A percentile compares a stretch with the other conserved stretches of the same genome.
These are phyloP conservation scores for Amblyteles armatorius DNA, from an alignment of 2,888 invertebrate species.

Conservation along the genomic window DNA sequence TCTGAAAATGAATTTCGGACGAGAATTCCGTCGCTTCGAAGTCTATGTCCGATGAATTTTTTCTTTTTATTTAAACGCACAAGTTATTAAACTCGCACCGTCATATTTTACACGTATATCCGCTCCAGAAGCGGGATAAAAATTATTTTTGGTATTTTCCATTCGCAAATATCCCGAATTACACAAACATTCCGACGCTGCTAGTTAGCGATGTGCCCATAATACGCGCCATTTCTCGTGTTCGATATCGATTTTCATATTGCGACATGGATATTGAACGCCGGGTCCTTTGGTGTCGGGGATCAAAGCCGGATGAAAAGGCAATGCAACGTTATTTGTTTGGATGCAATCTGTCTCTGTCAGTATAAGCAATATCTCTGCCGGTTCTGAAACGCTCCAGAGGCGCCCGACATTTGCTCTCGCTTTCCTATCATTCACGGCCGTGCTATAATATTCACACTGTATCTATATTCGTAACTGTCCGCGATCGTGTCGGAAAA, in stretches of 20 bases:
- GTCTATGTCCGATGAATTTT: neutral
- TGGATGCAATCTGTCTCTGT: constrained; percentile 76
- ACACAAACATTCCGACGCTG: neutral
- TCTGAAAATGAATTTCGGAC: neutral
- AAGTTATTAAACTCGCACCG: neutral
- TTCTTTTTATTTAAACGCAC: neutral
- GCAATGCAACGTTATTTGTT: constrained; percentile 74
- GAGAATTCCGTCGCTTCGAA: neutral
- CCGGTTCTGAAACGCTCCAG: neutral
- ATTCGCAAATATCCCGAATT: neutral
- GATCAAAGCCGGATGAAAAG: constrained; percentile 32
- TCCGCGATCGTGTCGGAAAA: neutral
- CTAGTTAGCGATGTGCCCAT: neutral
- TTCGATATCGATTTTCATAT: constrained; percentile 9
- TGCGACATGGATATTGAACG: constrained; percentile 10
- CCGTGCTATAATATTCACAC: neutral
- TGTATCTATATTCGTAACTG: neutral
- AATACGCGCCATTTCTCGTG: neutral
- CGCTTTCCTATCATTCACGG: constrained; percentile 35
- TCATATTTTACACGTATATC: neutral
- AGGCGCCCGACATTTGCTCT: constrained; percentile 24
- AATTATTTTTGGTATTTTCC: neutral
- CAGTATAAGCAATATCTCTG: constrained; percentile 73
- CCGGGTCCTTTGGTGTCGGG: constrained; percentile 1
- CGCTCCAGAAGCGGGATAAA: neutral